phyloP scores from a whole-genome alignment of 2,113 vertebrate genomes.

The Rhombomys opimus region DNA sequence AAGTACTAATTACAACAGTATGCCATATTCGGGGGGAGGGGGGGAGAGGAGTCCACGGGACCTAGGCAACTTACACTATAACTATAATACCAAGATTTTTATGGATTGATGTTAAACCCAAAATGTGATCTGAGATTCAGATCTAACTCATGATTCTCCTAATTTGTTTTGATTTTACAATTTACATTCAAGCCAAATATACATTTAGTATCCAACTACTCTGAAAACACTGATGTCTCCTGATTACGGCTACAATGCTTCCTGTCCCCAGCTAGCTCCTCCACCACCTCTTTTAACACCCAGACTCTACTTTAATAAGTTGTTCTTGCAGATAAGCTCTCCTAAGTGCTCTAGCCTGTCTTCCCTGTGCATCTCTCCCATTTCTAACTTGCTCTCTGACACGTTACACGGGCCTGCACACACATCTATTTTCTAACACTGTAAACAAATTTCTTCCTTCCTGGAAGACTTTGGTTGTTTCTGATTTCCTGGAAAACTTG shows the following conservation, averaged over 20 bases:
- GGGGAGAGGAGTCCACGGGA: constrained; percentile 1
- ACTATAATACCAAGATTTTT: constrained; percentile 41
- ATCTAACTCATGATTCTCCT: constrained; percentile 21
- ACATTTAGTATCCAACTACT: neutral
- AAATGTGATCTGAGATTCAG: constrained; percentile 31
- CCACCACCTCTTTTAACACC: neutral
- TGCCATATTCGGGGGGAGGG: neutral
- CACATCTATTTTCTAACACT: neutral
- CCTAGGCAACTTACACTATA: neutral
- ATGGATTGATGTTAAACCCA: neutral
- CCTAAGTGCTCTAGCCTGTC: neutral
- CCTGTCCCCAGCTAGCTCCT: neutral
- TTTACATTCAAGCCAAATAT: constrained; percentile 40
- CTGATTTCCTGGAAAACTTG: neutral
- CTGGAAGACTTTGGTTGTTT: neutral
- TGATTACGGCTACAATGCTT: neutral
- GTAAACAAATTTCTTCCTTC: constrained; percentile 39
- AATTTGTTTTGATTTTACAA: constrained; percentile 47
- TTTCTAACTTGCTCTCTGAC: neutral
- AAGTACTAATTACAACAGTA: constrained; percentile 39
- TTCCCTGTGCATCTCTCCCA: neutral
- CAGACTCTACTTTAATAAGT: neutral
- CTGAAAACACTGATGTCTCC: constrained; percentile 29
- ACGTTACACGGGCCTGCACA: neutral
- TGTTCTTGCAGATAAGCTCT: neutral